Evolutionary conservation across 2,113 vertebrate genomes (phyloP).

Genomic region (Zeus faber): DNA sequence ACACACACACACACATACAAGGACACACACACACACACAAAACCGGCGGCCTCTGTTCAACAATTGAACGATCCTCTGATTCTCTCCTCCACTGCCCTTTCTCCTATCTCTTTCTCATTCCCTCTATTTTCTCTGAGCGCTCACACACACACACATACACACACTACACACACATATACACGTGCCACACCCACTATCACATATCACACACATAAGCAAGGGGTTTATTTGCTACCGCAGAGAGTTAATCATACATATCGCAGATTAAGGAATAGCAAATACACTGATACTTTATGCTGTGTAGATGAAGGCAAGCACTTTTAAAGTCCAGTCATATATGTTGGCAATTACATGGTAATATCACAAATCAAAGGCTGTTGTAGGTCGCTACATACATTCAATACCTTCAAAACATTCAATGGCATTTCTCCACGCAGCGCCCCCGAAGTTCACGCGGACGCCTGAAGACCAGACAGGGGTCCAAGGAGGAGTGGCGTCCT

Average conservation of each 20-base stretch:
- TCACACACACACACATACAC: slow-evolving; percentile 11
- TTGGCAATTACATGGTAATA: not conserved
- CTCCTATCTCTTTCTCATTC: not conserved
- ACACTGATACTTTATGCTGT: too few relatives aligned
- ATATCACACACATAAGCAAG: not conserved
- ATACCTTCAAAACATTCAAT: not conserved
- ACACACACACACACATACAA: slow-evolving; percentile 4
- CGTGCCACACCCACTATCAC: not conserved
- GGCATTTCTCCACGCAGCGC: slow-evolving; percentile 74
- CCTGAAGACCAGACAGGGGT: slow-evolving; percentile 95
- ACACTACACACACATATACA: not conserved
- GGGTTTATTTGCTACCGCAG: slow-evolving; percentile 1
- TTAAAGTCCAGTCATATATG: not conserved
- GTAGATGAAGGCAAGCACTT: not conserved
- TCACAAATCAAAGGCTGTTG: not conserved
- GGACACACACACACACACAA: not conserved
- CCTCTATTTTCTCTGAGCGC: not conserved
- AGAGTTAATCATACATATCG: slow-evolving; percentile 17
- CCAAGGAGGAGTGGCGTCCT: slow-evolving; percentile 94
- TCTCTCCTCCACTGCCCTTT: too few relatives aligned
- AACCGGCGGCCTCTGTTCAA: not conserved
- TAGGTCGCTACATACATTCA: not conserved
- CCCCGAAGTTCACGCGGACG: slow-evolving; percentile 91
- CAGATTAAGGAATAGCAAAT: slow-evolving; percentile 13
- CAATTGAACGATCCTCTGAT: too few relatives aligned